Conservation (phyloP, 2,888 invertebrate species). For the Synanthedon formicaeformis region DNA sequence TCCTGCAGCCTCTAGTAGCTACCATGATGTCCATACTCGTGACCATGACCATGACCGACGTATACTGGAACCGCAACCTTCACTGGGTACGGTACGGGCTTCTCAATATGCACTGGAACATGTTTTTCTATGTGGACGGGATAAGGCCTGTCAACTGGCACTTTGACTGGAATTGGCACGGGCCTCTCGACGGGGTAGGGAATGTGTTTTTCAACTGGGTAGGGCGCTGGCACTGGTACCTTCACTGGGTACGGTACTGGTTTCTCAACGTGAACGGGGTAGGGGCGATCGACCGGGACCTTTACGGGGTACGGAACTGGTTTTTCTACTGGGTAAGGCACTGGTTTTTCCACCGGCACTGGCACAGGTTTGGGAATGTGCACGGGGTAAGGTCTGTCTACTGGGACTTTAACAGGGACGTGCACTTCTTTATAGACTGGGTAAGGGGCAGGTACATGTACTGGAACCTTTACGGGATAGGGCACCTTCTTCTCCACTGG, state of each 20-base stretch:
- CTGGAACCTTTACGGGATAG: constrained; percentile 73
- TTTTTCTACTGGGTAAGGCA: constrained; percentile 73
- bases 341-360: constrained; percentile 68
- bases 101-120: constrained; percentile 74
- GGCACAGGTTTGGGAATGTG: constrained; percentile 73
- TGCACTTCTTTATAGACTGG: constrained; percentile 66
- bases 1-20: constrained; percentile 69
- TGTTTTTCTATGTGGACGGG: constrained; percentile 76
- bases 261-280: constrained; percentile 56
- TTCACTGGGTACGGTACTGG: constrained; percentile 71
- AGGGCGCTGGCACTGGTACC: constrained; percentile 75
- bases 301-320: constrained; percentile 73
- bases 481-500: constrained; percentile 77
- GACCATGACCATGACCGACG: constrained; percentile 56
- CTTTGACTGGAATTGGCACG: constrained; percentile 75
- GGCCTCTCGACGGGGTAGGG: constrained; percentile 77
- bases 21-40: constrained; percentile 65
- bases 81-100: constrained; percentile 73
- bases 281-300: constrained; percentile 71
- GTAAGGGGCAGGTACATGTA: constrained; percentile 73
- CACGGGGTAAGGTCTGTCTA: constrained; percentile 75
- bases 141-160: constrained; percentile 73
- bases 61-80: constrained; percentile 72
- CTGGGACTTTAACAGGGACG: constrained; percentile 74
- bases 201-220: constrained; percentile 72